phyloP scores from a whole-genome alignment of 2,797 vertebrate genomes.

The Lacerta viridis region DNA sequence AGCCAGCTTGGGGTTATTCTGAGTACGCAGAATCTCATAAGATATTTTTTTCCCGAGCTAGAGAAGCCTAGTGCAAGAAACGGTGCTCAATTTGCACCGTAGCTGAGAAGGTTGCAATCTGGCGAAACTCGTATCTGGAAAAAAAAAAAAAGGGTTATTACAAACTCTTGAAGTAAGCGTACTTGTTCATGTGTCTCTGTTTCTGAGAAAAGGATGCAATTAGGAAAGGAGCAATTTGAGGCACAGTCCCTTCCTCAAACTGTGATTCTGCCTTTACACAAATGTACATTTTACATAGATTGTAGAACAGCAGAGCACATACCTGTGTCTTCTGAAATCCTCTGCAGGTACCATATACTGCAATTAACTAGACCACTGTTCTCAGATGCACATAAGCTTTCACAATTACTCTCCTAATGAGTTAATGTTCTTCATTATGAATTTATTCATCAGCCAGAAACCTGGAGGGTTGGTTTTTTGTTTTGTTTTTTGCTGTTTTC shows the following conservation, averaged over 20 bases:
- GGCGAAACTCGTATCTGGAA: not conserved
- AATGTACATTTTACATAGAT: not conserved
- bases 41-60: not conserved
- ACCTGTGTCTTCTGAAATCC: not conserved
- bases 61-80: not conserved
- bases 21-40: not conserved
- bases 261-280: not conserved
- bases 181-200: not conserved
- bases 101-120: not conserved
- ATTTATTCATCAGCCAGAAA: conserved; percentile 36
- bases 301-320: not conserved
- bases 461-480: not conserved
- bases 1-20: not conserved
- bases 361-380: conserved; percentile 2
- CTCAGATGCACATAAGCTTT: not conserved
- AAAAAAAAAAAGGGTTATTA: not conserved
- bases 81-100: not conserved
- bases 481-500: conserved; percentile 11
- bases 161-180: not conserved
- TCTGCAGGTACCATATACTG: not conserved
- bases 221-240: not conserved
- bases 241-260: not conserved
- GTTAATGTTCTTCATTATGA: conserved; percentile 11
- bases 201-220: not conserved
- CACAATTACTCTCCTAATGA: not conserved